Base-by-base conservation (phyloP, 1,140 invertebrate genomes). In the Caenorhabditis latens region DNA sequence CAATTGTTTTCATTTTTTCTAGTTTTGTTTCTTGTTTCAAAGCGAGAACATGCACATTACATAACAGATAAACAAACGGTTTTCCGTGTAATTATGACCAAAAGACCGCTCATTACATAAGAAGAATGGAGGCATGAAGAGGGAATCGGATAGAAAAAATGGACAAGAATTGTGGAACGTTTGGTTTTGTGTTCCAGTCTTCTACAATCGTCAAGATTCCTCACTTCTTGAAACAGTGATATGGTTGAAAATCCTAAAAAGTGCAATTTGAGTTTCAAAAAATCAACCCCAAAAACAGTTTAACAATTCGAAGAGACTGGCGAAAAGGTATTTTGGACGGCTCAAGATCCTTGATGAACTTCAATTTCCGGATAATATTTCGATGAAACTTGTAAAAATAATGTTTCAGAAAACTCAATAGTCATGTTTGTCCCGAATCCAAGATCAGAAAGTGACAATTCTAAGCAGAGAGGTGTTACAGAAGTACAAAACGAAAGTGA, bases 41-140 rank as follows among this genome's bases (percentile, higher is more conserved):
- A 7, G 71, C 71, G 71, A 79, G 71, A 50, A 79, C 43, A 79
- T 50, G 53, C 43, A 50, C 21, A 79, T 79, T 79, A 79, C 71
- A 79, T 79, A 79, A 79, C 71, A 43, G 61, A 63, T 46, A 50
- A 79, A 79, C 46, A 50, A 79, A 79, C 40, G 46, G 43, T 50
- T 48, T 79, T 79, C 46, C 46, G 43, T 79, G 46, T 24, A 79
- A 50, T 79, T 79, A 50, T 79, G 71, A 50, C 46, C 71, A 50
- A 48, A 79, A 50, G 71, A 50, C 71, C 43, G 43, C n/a, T 32
- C 16, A 24, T 79, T 50, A 53, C 43, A 53, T 13, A 40, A 11
- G 61, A 32, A 40, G 9, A 40, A 13, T 16, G 9, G 13, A 19
- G 2, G 13, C 8, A 19, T n/a, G 32, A 8, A 40, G 21, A 19